Base-by-base conservation (phyloP, 1,140 invertebrate genomes). In the Drosophila oshimai region DNA sequence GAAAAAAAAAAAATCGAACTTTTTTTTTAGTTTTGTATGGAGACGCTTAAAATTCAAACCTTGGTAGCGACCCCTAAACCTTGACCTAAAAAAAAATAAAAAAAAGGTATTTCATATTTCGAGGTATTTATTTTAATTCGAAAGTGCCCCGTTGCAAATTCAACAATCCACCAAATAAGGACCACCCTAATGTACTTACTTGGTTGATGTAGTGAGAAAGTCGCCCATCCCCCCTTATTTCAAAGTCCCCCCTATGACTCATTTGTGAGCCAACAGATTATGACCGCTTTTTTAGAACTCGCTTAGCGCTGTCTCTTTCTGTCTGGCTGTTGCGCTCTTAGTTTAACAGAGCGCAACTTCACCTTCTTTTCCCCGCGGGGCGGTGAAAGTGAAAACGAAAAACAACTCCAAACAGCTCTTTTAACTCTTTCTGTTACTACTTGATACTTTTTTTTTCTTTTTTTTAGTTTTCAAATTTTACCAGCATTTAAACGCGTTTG, bases 361-460 rank as follows among this genome's bases (percentile, higher is more conserved):
- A 15, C 5, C 45, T 28, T 58, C 55, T 41, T 65, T 41, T 24
- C 31, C 61, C 24, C 12, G 10, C 9, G 13, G 9, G 13, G 12
- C 61, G 81, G 77, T 87, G 80, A 86, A 86, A 86, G 80, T 86
- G 75, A 84, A 84, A 83, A 78, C 42, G 37, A 36, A 65, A 51
- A 65, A 9, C 29, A 13, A 39, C 26, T 18, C 9, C 24, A 31
- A 10, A 12, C 36, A 57, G 47, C 55, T 64, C 41, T 37, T 47
- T 15, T 18, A 37, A 24, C 37, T 69, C 31, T 50, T 60, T 42
- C 55, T 55, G 51, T 68, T 75, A 50, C 55, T 70, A 24, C 57
- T 84, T 58, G 36, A 69, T 78, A 72, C 79, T 84, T 86, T 84
- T 74, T 65, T 49, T 50, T 45, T 64, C 18, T 42, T 26, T 24